Percentiles rank a stretch among this genome's conserved stretches.
Conservation (phyloP, 2,888 invertebrate species). For the Epinotia bilunana region DNA sequence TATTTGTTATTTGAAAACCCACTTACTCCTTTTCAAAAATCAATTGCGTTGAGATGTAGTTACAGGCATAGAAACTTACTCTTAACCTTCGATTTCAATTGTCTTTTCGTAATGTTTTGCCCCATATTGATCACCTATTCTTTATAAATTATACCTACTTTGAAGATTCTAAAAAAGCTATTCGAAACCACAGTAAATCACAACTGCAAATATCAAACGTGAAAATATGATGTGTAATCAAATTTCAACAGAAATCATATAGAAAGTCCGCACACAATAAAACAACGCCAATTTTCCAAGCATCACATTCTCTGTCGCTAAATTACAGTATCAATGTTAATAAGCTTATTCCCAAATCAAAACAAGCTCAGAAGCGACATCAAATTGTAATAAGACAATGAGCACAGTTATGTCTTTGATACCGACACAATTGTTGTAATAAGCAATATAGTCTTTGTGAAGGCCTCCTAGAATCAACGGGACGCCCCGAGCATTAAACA, state of each 20-base stretch:
- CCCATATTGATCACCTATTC: no score
- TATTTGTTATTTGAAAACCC: no score
- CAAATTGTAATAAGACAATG: conserved; percentile 30
- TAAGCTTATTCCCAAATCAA: conserved; percentile 8
- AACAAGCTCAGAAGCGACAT: conserved; percentile 12
- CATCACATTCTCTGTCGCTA: not conserved
- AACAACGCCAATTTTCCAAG: not conserved
- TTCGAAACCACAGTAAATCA: no score
- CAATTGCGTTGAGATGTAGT: no score
- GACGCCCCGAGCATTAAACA: conserved; percentile 9
- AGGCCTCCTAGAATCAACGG: conserved; percentile 12
- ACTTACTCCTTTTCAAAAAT: no score
- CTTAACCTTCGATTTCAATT: no score
- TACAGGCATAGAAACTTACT: no score
- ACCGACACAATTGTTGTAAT: conserved; percentile 29
- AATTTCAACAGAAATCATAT: not conserved
- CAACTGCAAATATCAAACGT: no score
- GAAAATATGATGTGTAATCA: not conserved
- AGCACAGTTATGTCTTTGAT: conserved; percentile 37
- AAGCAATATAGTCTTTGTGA: conserved; percentile 34
- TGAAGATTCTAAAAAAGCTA: no score
- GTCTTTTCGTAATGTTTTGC: no score
- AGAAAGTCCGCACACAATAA: not conserved
- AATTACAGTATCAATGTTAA: conserved; percentile 1
- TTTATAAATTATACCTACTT: no score